phyloP scores from a whole-genome alignment of 2,797 vertebrate genomes.

The Semotilus atromaculatus region DNA sequence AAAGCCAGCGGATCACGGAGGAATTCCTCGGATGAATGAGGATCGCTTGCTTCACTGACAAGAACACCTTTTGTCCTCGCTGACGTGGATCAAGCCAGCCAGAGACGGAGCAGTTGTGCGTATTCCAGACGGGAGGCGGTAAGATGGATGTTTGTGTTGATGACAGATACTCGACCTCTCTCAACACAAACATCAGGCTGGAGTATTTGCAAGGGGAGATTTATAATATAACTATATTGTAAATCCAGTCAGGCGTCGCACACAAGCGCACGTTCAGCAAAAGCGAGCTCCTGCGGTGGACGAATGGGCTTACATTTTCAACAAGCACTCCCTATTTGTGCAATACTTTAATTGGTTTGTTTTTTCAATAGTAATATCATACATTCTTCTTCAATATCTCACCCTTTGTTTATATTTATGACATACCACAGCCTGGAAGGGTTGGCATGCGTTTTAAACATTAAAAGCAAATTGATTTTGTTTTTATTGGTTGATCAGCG shows the following conservation, averaged over 20 bases:
- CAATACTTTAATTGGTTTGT: neutral
- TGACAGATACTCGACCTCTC: neutral
- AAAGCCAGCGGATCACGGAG: constrained; percentile 21
- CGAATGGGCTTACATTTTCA: neutral
- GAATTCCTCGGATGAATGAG: constrained; percentile 36
- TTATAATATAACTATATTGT: neutral
- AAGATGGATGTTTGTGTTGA: constrained; percentile 15
- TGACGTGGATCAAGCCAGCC: constrained; percentile 6
- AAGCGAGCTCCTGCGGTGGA: neutral
- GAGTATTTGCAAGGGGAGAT: neutral
- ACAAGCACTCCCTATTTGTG: neutral
- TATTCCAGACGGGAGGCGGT: neutral
- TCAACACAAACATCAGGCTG: constrained; percentile 17
- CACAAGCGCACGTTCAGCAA: neutral
- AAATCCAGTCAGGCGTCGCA: neutral
- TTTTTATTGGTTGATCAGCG: neutral
- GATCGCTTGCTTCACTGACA: neutral
- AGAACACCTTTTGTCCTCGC: constrained; percentile 26
- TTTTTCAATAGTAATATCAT: neutral
- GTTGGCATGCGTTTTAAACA: neutral
- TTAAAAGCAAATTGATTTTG: neutral
- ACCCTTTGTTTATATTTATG: neutral
- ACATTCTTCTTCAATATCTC: neutral
- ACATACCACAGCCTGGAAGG: neutral
- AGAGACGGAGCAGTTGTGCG: neutral